phyloP scores from a whole-genome alignment of 1,140 invertebrate genomes.

The Drosophila neocordata region DNA sequence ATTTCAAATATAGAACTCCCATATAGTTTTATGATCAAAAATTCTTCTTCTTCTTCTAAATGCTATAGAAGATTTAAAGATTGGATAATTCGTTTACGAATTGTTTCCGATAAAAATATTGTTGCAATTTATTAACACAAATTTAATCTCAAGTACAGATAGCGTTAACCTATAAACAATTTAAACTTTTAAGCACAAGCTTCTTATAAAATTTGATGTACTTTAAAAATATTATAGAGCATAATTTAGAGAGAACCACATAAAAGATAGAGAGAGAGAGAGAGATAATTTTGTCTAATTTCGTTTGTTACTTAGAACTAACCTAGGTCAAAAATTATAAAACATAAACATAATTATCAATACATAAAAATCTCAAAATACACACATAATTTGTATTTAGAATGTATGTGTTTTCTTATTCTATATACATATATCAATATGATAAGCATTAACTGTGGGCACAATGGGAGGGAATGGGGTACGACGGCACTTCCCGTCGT shows the following conservation, averaged over 20 bases:
- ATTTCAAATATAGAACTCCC: no score
- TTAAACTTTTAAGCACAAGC: neutral
- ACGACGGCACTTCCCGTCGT: neutral
- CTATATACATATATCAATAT: neutral
- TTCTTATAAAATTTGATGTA: neutral
- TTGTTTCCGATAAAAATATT: no score
- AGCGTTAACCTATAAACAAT: neutral
- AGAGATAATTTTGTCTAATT: neutral
- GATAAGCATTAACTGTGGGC: neutral
- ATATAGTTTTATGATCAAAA: no score
- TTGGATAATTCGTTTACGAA: no score
- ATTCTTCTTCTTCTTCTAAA: no score
- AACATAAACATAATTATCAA: neutral
- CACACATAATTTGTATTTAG: neutral
- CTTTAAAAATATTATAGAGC: neutral
- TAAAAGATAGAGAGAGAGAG: slow-evolving; percentile 6
- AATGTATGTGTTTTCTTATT: neutral
- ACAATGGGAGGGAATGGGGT: no score
- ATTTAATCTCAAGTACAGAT: neutral
- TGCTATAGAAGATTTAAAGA: no score
- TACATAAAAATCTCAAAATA: neutral
- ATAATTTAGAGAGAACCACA: neutral
- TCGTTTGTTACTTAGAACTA: neutral
- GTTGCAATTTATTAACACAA: no score
- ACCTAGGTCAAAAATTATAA: neutral